Conservation (phyloP, 2,888 invertebrate genomes). For the Pollenia amentaria region DNA sequence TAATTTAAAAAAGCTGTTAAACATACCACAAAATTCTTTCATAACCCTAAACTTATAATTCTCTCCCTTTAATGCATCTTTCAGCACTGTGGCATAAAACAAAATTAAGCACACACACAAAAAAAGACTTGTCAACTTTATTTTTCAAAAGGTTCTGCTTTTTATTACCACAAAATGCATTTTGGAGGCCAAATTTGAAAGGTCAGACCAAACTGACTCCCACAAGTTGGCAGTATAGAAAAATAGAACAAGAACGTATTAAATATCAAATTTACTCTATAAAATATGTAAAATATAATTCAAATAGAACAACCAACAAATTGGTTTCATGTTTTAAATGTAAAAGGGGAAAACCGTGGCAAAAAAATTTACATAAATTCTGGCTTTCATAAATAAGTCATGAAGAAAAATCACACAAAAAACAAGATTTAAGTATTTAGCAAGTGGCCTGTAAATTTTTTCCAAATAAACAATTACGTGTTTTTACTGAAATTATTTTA, state of each 20-base stretch:
- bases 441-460: constrained; percentile 54
- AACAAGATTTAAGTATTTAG: constrained; percentile 51
- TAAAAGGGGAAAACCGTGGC: constrained; percentile 12
- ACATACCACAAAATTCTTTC: too few species aligned
- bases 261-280: constrained; percentile 10
- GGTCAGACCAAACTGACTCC: constrained; percentile 56
- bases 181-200: constrained; percentile 61
- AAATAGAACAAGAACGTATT: background rate
- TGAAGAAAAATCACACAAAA: constrained; percentile 30
- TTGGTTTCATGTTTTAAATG: constrained; percentile 20
- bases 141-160: constrained; percentile 5
- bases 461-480: constrained; percentile 36
- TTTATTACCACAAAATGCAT: constrained; percentile 61
- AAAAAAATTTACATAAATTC: constrained; percentile 49
- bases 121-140: constrained; percentile 28
- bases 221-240: background rate
- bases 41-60: too few species aligned
- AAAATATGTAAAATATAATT: constrained; percentile 1
- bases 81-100: background rate
- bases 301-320: constrained; percentile 20
- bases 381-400: constrained; percentile 35
- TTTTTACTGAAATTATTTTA: constrained; percentile 5
- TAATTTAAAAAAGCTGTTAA: too few species aligned
- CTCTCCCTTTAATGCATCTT: too few species aligned
- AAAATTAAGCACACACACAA: background rate